Evolutionary conservation across 1,140 invertebrate genomes (phyloP), one percentile per base, ranked within the genome.

Genomic region (Cydia amplana): DNA sequence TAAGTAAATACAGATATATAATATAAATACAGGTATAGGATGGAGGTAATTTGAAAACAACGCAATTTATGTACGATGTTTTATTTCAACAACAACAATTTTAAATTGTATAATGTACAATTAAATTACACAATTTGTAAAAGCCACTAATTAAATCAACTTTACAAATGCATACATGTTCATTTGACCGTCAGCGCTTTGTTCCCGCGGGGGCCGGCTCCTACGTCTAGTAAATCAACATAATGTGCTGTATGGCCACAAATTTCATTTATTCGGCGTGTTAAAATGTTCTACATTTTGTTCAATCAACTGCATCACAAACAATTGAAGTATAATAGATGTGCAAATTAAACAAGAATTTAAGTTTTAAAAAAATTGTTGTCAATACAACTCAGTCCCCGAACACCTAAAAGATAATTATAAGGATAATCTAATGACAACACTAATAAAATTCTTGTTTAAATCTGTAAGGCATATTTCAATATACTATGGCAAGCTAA

Each of bases 21-120:
- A 46, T 49, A 16, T 49, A n/a, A n/a, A n/a, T n/a, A n/a, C n/a
- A n/a, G n/a, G 46, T 49, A 9, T 40, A 20, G 51, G 20, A 67
- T 1, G 49, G 74, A 80, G 79, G 78, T 74, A 82, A 76, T 77
- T 40, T 40, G 9, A 40, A 40, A 74, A 75, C 64, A 80, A 16
- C n/a, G 60, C 36, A 73, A 72, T 64, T n/a, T 79, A 67, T 77
- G 76, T 81, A 83, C 60, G 75, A 84, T 79, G 76, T 89, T 90
- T 91, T 91, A 90, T 90, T 89, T 83, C 84, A 91, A 91, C 86
- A 91, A 89, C 88, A 91, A 91, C 88, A 90, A 89, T 83, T 82
- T 85, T 85, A 87, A 86, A 87, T 86, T 88, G 86, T 88, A 89
- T 87, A 90, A 90, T 90, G 84, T 91, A 90, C 87, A 89, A 85